Percentiles rank a stretch among this genome's conserved stretches.
phyloP scores from a whole-genome alignment of 2,113 vertebrate genomes.

The Dipodomys stephensi region DNA sequence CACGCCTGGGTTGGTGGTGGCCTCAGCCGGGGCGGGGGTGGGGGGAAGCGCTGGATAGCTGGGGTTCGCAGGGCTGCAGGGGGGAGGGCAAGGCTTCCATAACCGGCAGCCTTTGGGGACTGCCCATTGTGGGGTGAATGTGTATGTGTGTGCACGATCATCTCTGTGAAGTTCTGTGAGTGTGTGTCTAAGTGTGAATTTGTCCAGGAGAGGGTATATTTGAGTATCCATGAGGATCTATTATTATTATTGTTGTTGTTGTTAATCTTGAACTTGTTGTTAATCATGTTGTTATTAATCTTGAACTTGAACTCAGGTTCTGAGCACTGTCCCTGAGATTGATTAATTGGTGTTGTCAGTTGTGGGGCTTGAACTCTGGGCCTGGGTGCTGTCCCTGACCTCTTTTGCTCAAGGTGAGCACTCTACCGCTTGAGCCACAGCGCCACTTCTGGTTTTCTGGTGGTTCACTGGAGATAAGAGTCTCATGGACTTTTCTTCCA shows the following conservation, averaged over 20 bases:
- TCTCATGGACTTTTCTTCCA: no score
- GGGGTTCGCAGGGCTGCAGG: not conserved
- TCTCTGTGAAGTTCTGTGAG: not conserved
- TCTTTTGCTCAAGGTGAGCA: no score
- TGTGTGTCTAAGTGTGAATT: not conserved
- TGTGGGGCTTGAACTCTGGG: not conserved
- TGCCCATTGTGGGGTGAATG: no score
- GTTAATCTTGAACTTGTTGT: not conserved
- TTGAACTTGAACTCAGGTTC: not conserved
- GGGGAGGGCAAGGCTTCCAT: not conserved
- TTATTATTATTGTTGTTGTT: no score
- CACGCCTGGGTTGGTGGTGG: conserved; percentile 40
- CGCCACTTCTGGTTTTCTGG: no score
- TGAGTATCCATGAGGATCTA: not conserved
- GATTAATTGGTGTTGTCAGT: no score
- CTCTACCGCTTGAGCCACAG: no score
- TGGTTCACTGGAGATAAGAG: no score
- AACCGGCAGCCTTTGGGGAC: no score
- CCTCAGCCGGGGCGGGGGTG: conserved; percentile 66
- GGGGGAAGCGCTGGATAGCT: not conserved
- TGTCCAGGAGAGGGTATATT: not conserved
- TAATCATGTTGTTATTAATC: not conserved
- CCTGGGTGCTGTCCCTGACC: no score
- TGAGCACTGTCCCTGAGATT: no score
- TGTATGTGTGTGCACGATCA: not conserved